Base-by-base conservation (phyloP, 2,113 vertebrate species). In the Microcebus tavaratra region DNA sequence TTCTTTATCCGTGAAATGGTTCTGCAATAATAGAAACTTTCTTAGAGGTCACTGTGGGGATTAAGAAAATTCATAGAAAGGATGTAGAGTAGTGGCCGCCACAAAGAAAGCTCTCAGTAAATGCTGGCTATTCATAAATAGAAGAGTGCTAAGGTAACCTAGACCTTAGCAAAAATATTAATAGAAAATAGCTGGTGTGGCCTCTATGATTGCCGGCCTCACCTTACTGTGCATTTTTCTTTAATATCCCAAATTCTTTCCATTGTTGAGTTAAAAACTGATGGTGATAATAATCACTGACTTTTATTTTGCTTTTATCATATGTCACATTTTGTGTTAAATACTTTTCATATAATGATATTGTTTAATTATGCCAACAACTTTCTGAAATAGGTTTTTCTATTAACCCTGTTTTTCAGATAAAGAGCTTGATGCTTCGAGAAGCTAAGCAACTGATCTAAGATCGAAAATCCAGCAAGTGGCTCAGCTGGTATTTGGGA, bases 21-120 rank as follows among this genome's bases (percentile, higher is more conserved):
- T 93, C 14, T 34, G 5, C 11, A 67, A 53, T 23, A 53, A 72
- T 20, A 88, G 25, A 5, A 12, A 17, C 7, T 79, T 27, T 70
- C 14, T 80, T 50, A 95, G 25, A 90, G 42, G 9, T 83, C 45
- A 81, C 21, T 76, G 20, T 17, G 31, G 83, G 12, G 39, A 75
- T 57, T 17, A 31, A 83, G 75, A 76, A 89, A 89, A 93, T n/a
- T 89, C 42, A 87, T 42, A 84, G 91, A 57, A 88, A 85, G 9
- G 1, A 14, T 8, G 4, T 17, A 55, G 55, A 83, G 63, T 1
- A 8, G 68, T 25, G 5, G 7, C 17, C 7, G 31, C 27, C 3
- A 1, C 31, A 84, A 91, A 59, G 20, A 48, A 85, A 72, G 14
- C 13, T 85, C n/a, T 86, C 48, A 27, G 4, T 45, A 50, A 82